Conservation (phyloP, 1,140 invertebrate species). For the Drosophila eugracilis region DNA sequence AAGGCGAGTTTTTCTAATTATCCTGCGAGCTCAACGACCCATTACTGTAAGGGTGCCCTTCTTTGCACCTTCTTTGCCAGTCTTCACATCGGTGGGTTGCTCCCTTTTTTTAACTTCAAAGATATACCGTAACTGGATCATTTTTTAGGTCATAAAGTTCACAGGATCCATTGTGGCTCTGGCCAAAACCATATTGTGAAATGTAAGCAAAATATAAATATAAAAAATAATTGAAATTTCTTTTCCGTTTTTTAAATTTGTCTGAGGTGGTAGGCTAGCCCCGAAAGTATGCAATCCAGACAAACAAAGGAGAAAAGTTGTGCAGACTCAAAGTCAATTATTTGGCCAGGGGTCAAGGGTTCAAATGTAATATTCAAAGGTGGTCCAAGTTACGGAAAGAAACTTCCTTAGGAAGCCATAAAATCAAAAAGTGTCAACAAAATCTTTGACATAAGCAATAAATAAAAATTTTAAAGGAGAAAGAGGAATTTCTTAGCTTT, state of each 20-base stretch:
- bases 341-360: constrained; percentile 4
- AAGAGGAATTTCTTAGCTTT: neutral
- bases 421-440: neutral
- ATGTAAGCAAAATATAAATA: neutral
- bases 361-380: neutral
- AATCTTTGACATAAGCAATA: neutral
- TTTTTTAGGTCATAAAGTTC: constrained; percentile 61
- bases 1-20: constrained; percentile 52
- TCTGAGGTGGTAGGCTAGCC: constrained; percentile 9
- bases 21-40: constrained; percentile 58
- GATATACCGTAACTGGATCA: neutral
- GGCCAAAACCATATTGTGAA: constrained; percentile 69
- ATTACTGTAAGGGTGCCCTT: constrained; percentile 58
- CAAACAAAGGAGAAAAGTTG: neutral
- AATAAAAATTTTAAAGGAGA: neutral
- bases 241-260: neutral
- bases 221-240: neutral
- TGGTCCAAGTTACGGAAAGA: neutral
- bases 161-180: constrained; percentile 72
- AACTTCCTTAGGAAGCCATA: constrained; percentile 12
- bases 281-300: constrained; percentile 33
- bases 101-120: too few species aligned
- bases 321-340: constrained; percentile 2
- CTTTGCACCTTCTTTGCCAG: constrained; percentile 54
- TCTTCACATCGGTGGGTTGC: constrained; percentile 53